phyloP scores from a whole-genome alignment of 2,888 invertebrate genomes.

The Thecocarcelia acutangulata region DNA sequence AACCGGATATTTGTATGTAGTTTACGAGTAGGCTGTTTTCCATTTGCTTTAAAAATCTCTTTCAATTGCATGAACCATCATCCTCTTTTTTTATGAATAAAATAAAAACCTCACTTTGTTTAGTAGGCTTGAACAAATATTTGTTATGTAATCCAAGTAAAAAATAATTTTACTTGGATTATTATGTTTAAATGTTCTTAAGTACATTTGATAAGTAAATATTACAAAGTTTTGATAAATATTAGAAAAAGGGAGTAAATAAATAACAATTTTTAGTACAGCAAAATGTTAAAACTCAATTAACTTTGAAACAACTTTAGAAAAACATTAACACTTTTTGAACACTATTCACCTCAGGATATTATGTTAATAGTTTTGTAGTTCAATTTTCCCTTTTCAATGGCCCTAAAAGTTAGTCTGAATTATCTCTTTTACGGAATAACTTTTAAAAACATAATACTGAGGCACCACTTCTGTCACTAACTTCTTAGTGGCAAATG shows the following conservation, averaged over 20 bases:
- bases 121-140: conserved; percentile 53
- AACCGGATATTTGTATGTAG: background rate
- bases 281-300: too few species aligned
- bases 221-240: conserved; percentile 14
- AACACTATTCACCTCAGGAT: too few species aligned
- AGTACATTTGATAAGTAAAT: conserved; percentile 1
- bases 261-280: too few species aligned
- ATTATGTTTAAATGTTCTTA: conserved; percentile 21
- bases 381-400: too few species aligned
- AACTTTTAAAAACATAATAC: too few species aligned
- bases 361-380: too few species aligned
- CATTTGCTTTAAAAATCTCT: conserved; percentile 48
- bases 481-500: too few species aligned
- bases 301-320: too few species aligned
- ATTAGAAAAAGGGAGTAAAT: background rate
- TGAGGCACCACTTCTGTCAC: too few species aligned
- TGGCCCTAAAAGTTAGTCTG: too few species aligned
- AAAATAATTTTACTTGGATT: conserved; percentile 44
- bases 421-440: too few species aligned
- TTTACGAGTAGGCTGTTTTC: conserved; percentile 12
- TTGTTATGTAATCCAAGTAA: conserved; percentile 41
- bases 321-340: too few species aligned
- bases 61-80: conserved; percentile 35
- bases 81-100: conserved; percentile 15
- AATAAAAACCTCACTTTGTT: conserved; percentile 19